These are phyloP conservation scores for Stichopus horrens DNA, from an alignment of 53 echinoderm and acorn worm genomes.

Conservation along the genomic window DNA sequence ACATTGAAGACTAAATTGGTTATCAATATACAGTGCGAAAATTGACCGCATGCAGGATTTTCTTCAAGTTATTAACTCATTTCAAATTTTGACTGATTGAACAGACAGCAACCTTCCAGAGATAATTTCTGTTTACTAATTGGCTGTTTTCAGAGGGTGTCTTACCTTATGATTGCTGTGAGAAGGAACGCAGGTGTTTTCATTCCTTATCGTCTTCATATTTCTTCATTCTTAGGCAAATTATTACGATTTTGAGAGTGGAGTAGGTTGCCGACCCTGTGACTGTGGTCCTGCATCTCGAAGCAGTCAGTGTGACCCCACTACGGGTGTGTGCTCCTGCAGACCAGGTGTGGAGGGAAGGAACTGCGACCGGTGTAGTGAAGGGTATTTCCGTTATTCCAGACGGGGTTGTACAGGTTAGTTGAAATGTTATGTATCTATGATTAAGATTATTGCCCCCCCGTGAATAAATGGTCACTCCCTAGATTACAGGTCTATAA, in stretches of 20 bases:
- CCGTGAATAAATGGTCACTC: too few relatives aligned
- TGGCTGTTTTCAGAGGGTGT: too few relatives aligned
- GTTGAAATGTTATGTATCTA: background rate
- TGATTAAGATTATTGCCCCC: too few relatives aligned
- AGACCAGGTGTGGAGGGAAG: constrained; percentile 81
- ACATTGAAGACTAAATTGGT: too few relatives aligned
- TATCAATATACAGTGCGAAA: too few relatives aligned
- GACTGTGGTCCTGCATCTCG: constrained; percentile 72
- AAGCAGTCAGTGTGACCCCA: constrained; percentile 70
- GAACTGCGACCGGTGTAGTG: constrained; percentile 78
- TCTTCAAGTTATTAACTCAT: too few relatives aligned
- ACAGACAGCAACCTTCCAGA: too few relatives aligned
- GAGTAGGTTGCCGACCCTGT: constrained; percentile 74
- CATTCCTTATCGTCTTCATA: background rate
- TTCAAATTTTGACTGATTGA: too few relatives aligned
- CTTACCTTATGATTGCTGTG: too few relatives aligned
- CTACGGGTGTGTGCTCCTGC: constrained; percentile 80
- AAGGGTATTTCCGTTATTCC: constrained; percentile 85
- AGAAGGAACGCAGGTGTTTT: too few relatives aligned
- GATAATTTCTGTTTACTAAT: too few relatives aligned
- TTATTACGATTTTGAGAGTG: constrained; percentile 74
- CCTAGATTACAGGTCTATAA: background rate
- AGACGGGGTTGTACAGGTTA: constrained; percentile 83
- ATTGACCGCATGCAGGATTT: too few relatives aligned
- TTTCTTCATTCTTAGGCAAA: constrained; percentile 35